phyloP scores from a whole-genome alignment of 92 coral and sea anemone genomes.

The Diadumene lineata region DNA sequence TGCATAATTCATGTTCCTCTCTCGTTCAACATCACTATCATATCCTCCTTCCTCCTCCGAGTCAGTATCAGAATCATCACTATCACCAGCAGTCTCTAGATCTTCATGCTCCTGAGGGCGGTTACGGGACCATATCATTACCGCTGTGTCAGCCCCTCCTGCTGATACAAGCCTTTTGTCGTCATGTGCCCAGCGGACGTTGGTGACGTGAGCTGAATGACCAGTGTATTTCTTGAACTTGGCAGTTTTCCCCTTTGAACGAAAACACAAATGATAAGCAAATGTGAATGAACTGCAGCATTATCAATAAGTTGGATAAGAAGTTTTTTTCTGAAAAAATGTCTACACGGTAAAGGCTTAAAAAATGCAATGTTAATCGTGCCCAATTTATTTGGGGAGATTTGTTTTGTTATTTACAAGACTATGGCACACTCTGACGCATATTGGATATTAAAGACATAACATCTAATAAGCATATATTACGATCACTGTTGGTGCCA shows the following conservation, averaged over 20 bases:
- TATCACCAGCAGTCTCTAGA: constrained; percentile 97
- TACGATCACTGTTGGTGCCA: no score
- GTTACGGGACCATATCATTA: constrained; percentile 94
- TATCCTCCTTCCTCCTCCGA: constrained; percentile 98
- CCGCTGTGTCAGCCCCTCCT: constrained; percentile 98
- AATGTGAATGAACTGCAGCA: no score
- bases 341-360: no score
- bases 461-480: no score
- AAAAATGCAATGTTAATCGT: no score
- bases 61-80: constrained; percentile 97
- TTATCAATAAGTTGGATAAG: no score
- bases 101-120: constrained; percentile 72
- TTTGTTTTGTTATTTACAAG: no score
- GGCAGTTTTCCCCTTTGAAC: constrained; percentile 84
- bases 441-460: no score
- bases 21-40: constrained; percentile 93
- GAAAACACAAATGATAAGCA: no score
- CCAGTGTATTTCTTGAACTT: constrained; percentile 94
- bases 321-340: no score
- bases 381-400: no score
- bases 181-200: constrained; percentile 97
- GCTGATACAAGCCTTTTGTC: constrained; percentile 87
- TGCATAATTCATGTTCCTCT: constrained; percentile 87
- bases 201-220: constrained; percentile 98
- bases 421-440: no score